A percentile compares a stretch with the other conserved stretches of the same genome.
Conservation (phyloP, 2,113 vertebrate genomes). For the Vulpes vulpes region DNA sequence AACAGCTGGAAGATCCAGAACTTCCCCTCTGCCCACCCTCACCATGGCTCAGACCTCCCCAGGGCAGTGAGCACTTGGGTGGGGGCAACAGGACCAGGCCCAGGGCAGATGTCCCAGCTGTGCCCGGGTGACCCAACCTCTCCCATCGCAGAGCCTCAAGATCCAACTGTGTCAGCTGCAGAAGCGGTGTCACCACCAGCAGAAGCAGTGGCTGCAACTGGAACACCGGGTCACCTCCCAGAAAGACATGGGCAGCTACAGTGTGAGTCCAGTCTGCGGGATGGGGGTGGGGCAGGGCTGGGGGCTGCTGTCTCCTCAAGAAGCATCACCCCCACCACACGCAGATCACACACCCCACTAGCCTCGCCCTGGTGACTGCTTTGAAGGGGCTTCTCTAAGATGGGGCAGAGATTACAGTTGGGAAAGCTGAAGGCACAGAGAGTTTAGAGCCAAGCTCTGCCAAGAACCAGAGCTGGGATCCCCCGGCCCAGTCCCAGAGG, state of each 20-base stretch:
- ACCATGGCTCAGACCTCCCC: fast-evolving
- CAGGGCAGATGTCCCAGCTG: too few relatives aligned
- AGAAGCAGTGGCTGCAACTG: background rate
- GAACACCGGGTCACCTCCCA: fast-evolving
- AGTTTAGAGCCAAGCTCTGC: background rate
- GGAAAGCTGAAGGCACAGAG: background rate
- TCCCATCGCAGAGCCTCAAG: background rate
- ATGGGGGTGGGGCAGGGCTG: background rate
- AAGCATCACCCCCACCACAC: background rate
- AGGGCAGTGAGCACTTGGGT: background rate
- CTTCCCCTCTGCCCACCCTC: background rate
- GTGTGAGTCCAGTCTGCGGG: background rate
- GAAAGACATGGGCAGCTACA: background rate
- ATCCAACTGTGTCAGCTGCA: slow-evolving; percentile 7
- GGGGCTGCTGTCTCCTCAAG: background rate
- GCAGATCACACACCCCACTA: background rate
- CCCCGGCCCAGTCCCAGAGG: background rate
- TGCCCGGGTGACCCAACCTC: fast-evolving
- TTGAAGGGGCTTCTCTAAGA: background rate
- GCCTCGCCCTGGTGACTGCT: background rate
- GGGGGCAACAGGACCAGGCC: background rate
- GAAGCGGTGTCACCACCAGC: background rate
- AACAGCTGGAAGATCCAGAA: background rate
- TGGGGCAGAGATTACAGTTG: background rate
- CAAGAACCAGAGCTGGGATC: background rate